Conservation (phyloP, 2,888 invertebrate species). For the Dioctria rufipes region DNA sequence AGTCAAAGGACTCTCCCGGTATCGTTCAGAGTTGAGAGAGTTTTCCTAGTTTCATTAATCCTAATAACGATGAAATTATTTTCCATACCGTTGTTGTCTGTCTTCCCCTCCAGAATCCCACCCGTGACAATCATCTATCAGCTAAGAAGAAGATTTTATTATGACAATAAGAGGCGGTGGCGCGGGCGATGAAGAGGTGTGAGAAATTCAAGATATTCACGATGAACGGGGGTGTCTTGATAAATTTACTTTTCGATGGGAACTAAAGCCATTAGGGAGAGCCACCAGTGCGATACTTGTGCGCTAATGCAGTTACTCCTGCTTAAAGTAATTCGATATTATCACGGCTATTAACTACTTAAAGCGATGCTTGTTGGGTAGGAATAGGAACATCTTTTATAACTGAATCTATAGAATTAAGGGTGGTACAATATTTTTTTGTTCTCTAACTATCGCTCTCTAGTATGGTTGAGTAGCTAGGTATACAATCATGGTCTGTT, state of each 20-base stretch:
- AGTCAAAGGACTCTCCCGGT: not conserved
- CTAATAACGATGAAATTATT: slow-evolving; percentile 58
- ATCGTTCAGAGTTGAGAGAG: slow-evolving; percentile 3
- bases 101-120: no score
- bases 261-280: slow-evolving; percentile 30
- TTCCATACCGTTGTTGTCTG: not conserved
- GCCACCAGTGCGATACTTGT: slow-evolving; percentile 10
- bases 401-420: not conserved
- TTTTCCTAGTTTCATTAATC: slow-evolving; percentile 55
- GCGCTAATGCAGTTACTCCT: slow-evolving; percentile 24
- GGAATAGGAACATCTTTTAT: not conserved
- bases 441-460: no score
- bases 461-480: no score
- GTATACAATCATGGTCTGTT: no score
- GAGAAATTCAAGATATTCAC: slow-evolving; percentile 15
- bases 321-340: slow-evolving; percentile 47
- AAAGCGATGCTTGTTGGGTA: not conserved
- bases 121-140: not conserved
- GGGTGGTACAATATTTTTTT: not conserved
- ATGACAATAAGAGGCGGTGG: not conserved
- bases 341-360: slow-evolving; percentile 44
- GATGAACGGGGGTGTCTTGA: not conserved
- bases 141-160: not conserved
- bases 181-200: not conserved
- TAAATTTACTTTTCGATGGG: slow-evolving; percentile 35